A percentile compares a stretch with the other conserved stretches of the same genome.
Conservation (phyloP, 2,888 invertebrate genomes). For the Matsumyia berberina region DNA sequence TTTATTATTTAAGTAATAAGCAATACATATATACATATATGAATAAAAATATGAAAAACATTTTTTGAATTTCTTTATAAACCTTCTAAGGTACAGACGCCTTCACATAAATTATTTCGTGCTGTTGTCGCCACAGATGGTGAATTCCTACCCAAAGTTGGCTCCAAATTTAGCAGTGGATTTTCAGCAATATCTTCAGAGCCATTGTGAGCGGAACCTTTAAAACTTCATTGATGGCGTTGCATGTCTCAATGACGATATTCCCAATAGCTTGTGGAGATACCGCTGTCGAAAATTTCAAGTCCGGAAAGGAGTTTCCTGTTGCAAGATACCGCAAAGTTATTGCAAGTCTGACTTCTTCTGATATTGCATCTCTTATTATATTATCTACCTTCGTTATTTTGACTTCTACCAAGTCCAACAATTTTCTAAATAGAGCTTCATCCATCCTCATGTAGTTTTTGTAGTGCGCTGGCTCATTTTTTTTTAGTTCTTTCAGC, state of each 20-base stretch:
- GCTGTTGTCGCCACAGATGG: constrained; percentile 37
- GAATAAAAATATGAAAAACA: constrained; percentile 31
- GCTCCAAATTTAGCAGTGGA: constrained; percentile 22
- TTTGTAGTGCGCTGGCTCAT: constrained; percentile 35
- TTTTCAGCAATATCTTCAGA: constrained; percentile 38
- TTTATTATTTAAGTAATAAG: constrained; percentile 23
- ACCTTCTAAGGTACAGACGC: constrained; percentile 28
- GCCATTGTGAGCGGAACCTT: constrained; percentile 52
- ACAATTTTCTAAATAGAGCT: constrained; percentile 32
- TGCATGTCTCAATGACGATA: constrained; percentile 75
- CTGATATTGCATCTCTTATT: constrained; percentile 74
- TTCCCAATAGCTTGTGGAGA: constrained; percentile 71
- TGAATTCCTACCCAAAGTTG: constrained; percentile 30
- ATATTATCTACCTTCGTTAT: constrained; percentile 71
- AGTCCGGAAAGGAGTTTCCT: constrained; percentile 76
- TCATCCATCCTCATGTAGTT: constrained; percentile 39
- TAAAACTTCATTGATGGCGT: constrained; percentile 57
- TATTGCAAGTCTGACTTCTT: constrained; percentile 72
- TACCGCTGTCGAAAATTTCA: constrained; percentile 71
- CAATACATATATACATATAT: no score
- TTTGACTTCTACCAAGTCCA: constrained; percentile 34
- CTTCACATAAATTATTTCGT: constrained; percentile 37
- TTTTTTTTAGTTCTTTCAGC: constrained; percentile 40
- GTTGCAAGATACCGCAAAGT: constrained; percentile 75
- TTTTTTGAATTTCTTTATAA: constrained; percentile 39